These are phyloP conservation scores for Glomeris marginata DNA, from an alignment of 2,888 invertebrate species.

Conservation along the genomic window DNA sequence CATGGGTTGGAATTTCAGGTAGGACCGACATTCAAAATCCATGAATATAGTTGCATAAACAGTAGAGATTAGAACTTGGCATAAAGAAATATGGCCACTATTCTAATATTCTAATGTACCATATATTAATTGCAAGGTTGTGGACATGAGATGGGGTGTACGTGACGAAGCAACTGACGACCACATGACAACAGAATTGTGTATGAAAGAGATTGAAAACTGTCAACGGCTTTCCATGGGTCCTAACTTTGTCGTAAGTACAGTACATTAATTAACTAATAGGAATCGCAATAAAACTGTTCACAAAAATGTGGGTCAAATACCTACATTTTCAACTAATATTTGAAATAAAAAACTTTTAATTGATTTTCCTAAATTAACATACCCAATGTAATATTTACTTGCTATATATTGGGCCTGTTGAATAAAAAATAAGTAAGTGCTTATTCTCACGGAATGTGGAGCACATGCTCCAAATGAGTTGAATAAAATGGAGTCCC, in stretches of 20 bases:
- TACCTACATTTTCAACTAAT: no score
- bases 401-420: no score
- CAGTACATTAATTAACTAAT: no score
- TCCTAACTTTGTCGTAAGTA: constrained; percentile 33
- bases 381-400: no score
- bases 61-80: background rate
- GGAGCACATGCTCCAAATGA: no score
- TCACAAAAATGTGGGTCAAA: no score
- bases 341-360: no score
- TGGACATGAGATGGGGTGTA: constrained; percentile 37
- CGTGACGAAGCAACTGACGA: constrained; percentile 37
- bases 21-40: constrained; percentile 19
- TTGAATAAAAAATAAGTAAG: no score
- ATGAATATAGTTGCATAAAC: background rate
- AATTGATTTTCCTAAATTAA: no score
- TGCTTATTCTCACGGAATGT: no score
- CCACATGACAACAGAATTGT: constrained; percentile 36
- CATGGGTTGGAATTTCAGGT: constrained; percentile 98
- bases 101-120: background rate
- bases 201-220: constrained; percentile 37
- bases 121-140: constrained; percentile 23
- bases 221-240: constrained; percentile 36
- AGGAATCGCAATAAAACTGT: no score
- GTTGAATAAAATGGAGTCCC: no score
- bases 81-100: background rate